These are phyloP conservation scores for Anas platyrhynchos DNA, from an alignment of 2,113 vertebrate species.

Conservation along the genomic window DNA sequence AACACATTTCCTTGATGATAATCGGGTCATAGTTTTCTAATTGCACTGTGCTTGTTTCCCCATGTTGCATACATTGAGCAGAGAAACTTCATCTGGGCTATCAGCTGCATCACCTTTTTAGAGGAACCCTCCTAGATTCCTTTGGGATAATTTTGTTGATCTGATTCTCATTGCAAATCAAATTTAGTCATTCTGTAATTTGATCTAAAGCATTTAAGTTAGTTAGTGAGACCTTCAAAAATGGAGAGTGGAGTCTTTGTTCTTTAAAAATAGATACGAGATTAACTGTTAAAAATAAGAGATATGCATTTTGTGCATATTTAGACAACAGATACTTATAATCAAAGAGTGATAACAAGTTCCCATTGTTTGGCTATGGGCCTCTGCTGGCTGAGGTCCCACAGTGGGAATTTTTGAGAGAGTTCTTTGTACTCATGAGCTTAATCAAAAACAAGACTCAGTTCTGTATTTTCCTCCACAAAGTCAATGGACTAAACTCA, in stretches of 20 bases:
- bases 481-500: constrained; percentile 11
- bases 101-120: too few relatives aligned
- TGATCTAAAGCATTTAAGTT: neutral
- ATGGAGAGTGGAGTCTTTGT: neutral
- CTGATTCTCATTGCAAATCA: constrained; percentile 32
- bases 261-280: constrained; percentile 15
- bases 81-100: too few relatives aligned
- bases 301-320: neutral
- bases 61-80: too few relatives aligned
- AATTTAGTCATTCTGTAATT: neutral
- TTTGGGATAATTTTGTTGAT: constrained; percentile 35
- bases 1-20: too few relatives aligned
- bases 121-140: too few relatives aligned
- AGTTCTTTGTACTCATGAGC: constrained; percentile 12
- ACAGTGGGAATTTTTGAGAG: constrained; percentile 27
- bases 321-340: constrained; percentile 32
- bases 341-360: constrained; percentile 49
- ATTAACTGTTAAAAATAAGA: constrained; percentile 17
- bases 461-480: constrained; percentile 39
- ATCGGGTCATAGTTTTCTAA: too few relatives aligned
- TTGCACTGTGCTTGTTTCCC: too few relatives aligned
- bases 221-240: neutral
- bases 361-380: constrained; percentile 27
- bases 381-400: constrained; percentile 46
- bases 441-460: constrained; percentile 45